Conservation (phyloP, 2,888 invertebrate species). For the Athripsodes cinereus region DNA sequence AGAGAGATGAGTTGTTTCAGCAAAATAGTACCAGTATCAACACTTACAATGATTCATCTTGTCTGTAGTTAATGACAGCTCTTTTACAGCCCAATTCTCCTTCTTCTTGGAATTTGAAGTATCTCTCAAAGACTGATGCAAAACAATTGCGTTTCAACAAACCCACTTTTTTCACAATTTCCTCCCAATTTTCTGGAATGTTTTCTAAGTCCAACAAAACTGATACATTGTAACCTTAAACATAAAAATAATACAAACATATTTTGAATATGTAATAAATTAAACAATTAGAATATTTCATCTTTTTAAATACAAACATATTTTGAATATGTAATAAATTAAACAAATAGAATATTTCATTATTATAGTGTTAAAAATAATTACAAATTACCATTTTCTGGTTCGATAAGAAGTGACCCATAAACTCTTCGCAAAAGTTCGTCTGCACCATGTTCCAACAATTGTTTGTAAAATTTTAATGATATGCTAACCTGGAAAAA, state of each 20-base stretch:
- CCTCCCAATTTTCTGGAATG: slow-evolving; percentile 86
- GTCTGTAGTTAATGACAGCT: slow-evolving; percentile 97
- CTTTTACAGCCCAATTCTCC: slow-evolving; percentile 86
- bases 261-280: neutral
- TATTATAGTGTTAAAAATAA: too few relatives aligned
- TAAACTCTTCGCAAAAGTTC: slow-evolving; percentile 91
- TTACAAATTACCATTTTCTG: slow-evolving; percentile 79
- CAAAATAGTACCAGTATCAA: neutral
- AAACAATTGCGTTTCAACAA: slow-evolving; percentile 97
- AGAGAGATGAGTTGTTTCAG: too few relatives aligned
- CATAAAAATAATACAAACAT: neutral
- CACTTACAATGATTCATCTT: slow-evolving; percentile 95
- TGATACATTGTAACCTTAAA: slow-evolving; percentile 87
- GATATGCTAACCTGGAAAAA: slow-evolving; percentile 90
- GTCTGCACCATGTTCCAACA: slow-evolving; percentile 97
- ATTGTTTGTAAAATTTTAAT: slow-evolving; percentile 96
- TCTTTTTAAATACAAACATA: too few relatives aligned
- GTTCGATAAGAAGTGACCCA: slow-evolving; percentile 71
- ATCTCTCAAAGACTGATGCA: slow-evolving; percentile 98
- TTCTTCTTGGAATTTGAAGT: slow-evolving; percentile 94
- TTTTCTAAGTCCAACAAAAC: slow-evolving; percentile 88
- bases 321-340: neutral
- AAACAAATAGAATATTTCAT: neutral
- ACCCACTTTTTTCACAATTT: slow-evolving; percentile 85
- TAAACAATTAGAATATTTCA: neutral